A percentile compares a stretch with the other conserved stretches of the same genome.
Evolutionary conservation across 1,140 invertebrate genomes (phyloP).

Genomic region (Drosophila orosa): DNA sequence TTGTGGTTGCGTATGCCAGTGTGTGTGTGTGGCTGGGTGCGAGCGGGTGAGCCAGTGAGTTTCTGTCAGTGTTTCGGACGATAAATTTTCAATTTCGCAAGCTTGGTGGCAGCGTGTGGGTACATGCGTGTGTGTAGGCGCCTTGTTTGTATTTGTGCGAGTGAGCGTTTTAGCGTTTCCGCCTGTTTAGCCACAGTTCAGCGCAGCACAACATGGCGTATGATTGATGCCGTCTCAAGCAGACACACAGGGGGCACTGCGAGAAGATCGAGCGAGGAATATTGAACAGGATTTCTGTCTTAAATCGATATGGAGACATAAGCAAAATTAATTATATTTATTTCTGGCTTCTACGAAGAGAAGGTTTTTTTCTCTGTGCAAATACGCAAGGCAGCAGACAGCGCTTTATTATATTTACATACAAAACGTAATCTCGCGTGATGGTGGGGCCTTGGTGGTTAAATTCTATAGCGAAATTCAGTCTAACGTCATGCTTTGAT

Average conservation of each 20-base stretch:
- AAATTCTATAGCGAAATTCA: conserved; percentile 10
- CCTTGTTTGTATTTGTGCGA: conserved; percentile 15
- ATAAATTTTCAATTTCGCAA: conserved; percentile 81
- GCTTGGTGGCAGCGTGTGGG: conserved; percentile 1
- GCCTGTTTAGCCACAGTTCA: conserved; percentile 76
- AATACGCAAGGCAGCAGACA: conserved; percentile 12
- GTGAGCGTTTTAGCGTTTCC: conserved; percentile 61
- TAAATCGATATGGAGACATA: neutral
- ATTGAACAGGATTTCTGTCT: neutral
- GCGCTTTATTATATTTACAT: conserved; percentile 67
- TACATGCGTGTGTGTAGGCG: conserved; percentile 11
- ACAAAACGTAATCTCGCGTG: conserved; percentile 38
- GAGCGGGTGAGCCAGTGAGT: conserved; percentile 13
- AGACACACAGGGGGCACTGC: conserved; percentile 11
- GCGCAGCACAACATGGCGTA: conserved; percentile 71
- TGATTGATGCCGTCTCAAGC: conserved; percentile 76
- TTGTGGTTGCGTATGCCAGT: conserved; percentile 48
- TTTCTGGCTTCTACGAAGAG: neutral
- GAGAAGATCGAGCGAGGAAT: neutral
- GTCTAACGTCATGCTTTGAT: conserved; percentile 15
- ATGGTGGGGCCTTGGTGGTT: neutral
- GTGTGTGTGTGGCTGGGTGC: neutral
- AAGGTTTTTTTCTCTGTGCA: neutral
- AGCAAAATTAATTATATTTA: neutral
- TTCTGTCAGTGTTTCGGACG: conserved; percentile 68